These are phyloP conservation scores for Colostygia pectinataria DNA, from an alignment of 2,888 invertebrate species.

Conservation along the genomic window DNA sequence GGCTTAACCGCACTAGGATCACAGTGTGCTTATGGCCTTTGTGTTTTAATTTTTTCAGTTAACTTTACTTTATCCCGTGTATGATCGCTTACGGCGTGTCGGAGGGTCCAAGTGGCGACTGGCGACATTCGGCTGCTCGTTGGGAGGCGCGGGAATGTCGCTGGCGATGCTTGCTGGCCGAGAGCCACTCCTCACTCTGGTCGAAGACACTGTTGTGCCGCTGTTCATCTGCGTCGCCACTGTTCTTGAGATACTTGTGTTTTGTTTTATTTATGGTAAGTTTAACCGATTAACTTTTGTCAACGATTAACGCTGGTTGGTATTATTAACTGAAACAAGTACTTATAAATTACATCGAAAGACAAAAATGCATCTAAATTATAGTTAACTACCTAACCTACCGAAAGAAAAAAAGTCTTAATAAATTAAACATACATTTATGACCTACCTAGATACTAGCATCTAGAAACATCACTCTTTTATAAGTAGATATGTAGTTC, in stretches of 20 bases:
- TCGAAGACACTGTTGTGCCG: conserved; percentile 60
- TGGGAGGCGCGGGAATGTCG: conserved; percentile 45
- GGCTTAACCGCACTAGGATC: too few species aligned
- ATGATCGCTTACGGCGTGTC: conserved; percentile 57
- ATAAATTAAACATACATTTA: too few species aligned
- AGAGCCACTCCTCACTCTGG: conserved; percentile 42
- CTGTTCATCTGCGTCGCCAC: conserved; percentile 53
- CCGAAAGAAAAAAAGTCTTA: too few species aligned
- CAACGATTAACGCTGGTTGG: too few species aligned
- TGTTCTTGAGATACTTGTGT: conserved; percentile 56
- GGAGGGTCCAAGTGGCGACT: conserved; percentile 60
- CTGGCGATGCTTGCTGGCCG: conserved; percentile 48
- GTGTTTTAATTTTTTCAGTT: conserved; percentile 48
- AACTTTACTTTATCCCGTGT: conserved; percentile 58
- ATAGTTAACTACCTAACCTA: too few species aligned
- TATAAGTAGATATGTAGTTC: too few species aligned
- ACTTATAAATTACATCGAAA: background rate
- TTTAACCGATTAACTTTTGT: too few species aligned
- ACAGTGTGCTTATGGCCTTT: too few species aligned
- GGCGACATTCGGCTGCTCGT: conserved; percentile 44
- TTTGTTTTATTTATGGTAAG: conserved; percentile 67
- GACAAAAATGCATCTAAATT: too few species aligned
- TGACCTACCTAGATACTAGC: too few species aligned
- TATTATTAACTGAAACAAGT: too few species aligned
- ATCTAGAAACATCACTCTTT: too few species aligned